Percentiles rank a stretch among this genome's conserved stretches.
Conservation (phyloP, 2,113 vertebrate species). For the Peromyscus californicus region DNA sequence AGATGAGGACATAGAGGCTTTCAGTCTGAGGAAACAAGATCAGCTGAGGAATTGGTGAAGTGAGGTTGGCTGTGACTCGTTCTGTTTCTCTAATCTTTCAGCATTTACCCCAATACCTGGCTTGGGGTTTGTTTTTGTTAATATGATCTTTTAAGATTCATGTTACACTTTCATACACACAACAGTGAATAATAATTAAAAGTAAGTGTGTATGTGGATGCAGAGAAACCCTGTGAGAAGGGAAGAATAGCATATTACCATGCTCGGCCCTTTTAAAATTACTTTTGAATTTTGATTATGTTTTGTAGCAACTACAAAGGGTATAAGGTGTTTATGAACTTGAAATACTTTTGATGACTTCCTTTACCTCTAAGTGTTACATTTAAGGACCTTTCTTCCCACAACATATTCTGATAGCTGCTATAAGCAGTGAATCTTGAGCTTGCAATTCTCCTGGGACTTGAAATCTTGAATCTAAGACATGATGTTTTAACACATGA, state of each 20-base stretch:
- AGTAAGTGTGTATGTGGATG: not conserved
- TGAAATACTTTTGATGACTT: not conserved
- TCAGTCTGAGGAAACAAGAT: too few relatives aligned
- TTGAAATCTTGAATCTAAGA: not conserved
- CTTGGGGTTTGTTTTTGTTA: too few relatives aligned
- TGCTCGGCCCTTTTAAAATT: not conserved
- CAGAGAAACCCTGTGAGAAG: not conserved
- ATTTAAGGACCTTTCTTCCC: not conserved
- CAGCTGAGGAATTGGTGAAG: too few relatives aligned
- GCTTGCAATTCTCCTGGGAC: not conserved
- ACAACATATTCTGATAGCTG: not conserved
- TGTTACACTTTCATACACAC: too few relatives aligned
- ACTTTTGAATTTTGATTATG: constrained; percentile 38
- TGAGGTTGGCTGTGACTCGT: too few relatives aligned
- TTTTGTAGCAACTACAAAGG: not conserved
- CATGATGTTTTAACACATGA: not conserved
- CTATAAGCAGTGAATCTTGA: not conserved
- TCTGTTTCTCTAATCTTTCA: too few relatives aligned
- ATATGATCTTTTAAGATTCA: too few relatives aligned
- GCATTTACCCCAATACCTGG: too few relatives aligned
- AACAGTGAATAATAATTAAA: not conserved
- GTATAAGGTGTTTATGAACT: not conserved
- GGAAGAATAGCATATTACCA: not conserved
- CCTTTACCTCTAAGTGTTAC: not conserved
- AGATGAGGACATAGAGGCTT: too few relatives aligned